Conservation (phyloP, 2,797 vertebrate species). For the Anomalospiza imberbis region DNA sequence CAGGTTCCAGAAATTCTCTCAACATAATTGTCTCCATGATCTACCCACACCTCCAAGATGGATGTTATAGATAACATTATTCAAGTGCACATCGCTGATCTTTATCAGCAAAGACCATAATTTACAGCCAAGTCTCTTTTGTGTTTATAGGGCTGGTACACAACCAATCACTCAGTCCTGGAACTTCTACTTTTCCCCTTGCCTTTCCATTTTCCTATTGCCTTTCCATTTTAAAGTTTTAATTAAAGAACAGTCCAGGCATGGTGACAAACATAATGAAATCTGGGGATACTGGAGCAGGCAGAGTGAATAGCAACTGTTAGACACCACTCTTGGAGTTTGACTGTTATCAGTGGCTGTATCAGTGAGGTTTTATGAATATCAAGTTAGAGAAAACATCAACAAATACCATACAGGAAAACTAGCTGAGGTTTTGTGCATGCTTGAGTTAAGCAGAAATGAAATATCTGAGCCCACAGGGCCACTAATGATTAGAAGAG, state of each 20-base stretch:
- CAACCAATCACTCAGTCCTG: background rate
- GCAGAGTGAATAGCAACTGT: background rate
- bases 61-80: background rate
- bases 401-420: background rate
- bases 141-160: background rate
- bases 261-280: background rate
- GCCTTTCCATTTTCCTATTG: slow-evolving; percentile 1
- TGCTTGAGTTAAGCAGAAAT: background rate
- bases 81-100: slow-evolving; percentile 8
- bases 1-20: background rate
- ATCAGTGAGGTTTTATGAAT: background rate
- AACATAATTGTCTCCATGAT: background rate
- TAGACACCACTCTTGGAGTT: background rate
- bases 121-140: background rate
- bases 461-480: background rate
- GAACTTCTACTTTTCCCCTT: background rate
- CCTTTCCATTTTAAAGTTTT: slow-evolving; percentile 22
- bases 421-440: background rate
- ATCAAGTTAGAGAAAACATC: background rate
- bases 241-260: background rate
- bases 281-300: background rate
- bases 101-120: background rate
- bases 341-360: background rate
- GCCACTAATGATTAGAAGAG: background rate
- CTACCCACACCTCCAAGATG: background rate